Base-by-base conservation (phyloP, 2,888 invertebrate species). In the Acanthopleura granulata region DNA sequence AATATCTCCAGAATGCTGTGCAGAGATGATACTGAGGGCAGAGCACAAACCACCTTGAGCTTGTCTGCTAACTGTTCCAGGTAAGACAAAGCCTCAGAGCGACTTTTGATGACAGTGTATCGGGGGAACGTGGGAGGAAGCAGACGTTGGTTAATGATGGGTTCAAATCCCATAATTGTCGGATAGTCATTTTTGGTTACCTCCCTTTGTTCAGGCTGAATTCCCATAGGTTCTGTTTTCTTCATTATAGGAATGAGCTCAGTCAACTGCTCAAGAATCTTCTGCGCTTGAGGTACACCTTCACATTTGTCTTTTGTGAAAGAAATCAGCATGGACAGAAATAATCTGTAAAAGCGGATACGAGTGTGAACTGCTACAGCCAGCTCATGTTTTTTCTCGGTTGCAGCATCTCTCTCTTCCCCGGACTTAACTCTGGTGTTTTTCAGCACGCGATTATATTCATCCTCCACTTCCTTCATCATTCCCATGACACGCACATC, bases 121-220 rank as follows among this genome's bases (percentile, higher is more conserved):
- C 99, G 94, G 0, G 99, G 99, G 92, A 99, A 99, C 25, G 99
- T 98, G 0, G 99, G 98, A n/a, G 99, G 99, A 75, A 99, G 92
- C 72, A 98, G 92, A 66, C 97, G 93, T 91, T 98, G 98, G 92
- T 99, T 99, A 69, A 98, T 95, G 91, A 97, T 94, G 3, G 98
- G 97, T 88, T 98, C 97, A 91, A 99, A 99, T 0, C 98, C 98
- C 93, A 96, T 85, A 29, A 91, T 87, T 1, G 87, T 86, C 30
- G 88, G 88, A 73, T 25, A 73, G 86, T 86, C 87, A 80, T 85
- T 87, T 77, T 87, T 88, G 16, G 84, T 85, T 49, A 81, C 83
- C 72, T 85, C 84, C 57, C 83, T 82, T 30, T 87, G 86, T 61
- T 88, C 87, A 49, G 95, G 94, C 85, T 95, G 94, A 18, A 94